Evolutionary conservation across 2,888 invertebrate genomes (phyloP).

Genomic region (Yponomeuta cagnagella): DNA sequence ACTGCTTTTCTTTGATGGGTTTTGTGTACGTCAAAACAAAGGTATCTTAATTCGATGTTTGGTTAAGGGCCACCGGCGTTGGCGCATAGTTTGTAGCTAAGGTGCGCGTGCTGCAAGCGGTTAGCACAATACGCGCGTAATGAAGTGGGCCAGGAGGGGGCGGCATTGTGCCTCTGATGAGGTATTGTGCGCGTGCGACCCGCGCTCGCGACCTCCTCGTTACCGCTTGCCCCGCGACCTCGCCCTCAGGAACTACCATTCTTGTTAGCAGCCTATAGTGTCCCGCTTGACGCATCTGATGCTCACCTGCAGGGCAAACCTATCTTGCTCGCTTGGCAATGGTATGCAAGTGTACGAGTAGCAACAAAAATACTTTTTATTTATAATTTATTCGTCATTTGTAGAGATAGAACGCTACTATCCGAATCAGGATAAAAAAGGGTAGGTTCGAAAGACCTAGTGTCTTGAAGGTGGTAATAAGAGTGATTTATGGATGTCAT

Average conservation of each 20-base stretch:
- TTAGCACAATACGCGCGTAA: conserved; percentile 69
- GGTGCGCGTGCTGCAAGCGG: conserved; percentile 39
- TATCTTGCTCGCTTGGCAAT: background rate
- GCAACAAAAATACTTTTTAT: too few relatives aligned
- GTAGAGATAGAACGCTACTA: background rate
- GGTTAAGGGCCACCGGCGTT: conserved; percentile 45
- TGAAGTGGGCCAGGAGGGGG: conserved; percentile 72
- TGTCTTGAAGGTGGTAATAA: conserved; percentile 15
- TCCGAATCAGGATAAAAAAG: background rate
- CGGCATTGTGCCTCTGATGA: conserved; percentile 69
- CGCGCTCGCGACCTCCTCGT: conserved; percentile 55
- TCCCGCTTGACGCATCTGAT: background rate
- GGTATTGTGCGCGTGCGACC: conserved; percentile 47
- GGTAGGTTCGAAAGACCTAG: background rate
- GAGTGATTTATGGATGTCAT: conserved; percentile 18
- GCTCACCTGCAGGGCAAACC: background rate
- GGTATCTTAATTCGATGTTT: conserved; percentile 34
- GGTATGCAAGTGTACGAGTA: too few relatives aligned
- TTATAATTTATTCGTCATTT: too few relatives aligned
- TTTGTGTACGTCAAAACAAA: conserved; percentile 27
- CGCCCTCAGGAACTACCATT: conserved; percentile 26
- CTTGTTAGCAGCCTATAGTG: conserved; percentile 31
- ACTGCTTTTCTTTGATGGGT: conserved; percentile 29
- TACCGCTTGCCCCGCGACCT: conserved; percentile 37
- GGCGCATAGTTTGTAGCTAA: conserved; percentile 46